Conservation (phyloP, 35 echinoderm and acorn worm species). For the Apostichopus japonicus region DNA sequence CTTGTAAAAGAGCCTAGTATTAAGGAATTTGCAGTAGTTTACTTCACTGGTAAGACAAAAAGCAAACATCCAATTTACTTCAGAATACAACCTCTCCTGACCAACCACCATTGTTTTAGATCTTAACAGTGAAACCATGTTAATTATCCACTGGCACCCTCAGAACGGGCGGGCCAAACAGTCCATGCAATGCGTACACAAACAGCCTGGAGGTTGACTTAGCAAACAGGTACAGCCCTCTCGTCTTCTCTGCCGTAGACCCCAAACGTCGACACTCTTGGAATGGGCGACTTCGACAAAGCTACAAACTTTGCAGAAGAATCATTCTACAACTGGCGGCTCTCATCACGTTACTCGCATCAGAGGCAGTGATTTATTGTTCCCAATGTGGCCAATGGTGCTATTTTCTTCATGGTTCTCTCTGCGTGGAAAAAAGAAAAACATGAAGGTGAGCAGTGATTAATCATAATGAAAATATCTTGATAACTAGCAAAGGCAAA, state of each 20-base stretch:
- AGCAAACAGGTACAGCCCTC: no score
- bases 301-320: not conserved
- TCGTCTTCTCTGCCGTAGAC: no score
- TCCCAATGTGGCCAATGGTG: slow-evolving; percentile 36
- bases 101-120: not conserved
- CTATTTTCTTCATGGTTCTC: slow-evolving; percentile 59
- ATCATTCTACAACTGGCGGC: not conserved
- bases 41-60: not conserved
- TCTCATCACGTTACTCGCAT: slow-evolving; percentile 60
- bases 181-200: not conserved
- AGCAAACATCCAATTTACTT: not conserved
- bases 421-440: not conserved
- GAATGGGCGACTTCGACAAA: not conserved
- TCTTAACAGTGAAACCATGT: not conserved
- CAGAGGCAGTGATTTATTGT: slow-evolving; percentile 43
- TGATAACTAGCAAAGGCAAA: no score
- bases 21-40: no score
- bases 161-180: not conserved
- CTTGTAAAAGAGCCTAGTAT: not conserved
- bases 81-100: slow-evolving; percentile 13
- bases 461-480: no score
- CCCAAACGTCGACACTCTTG: not conserved
- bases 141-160: not conserved
- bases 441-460: no score
- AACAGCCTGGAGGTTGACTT: no score